Base-by-base conservation (phyloP, 2,797 vertebrate genomes). In the Sebastolobus alascanus region DNA sequence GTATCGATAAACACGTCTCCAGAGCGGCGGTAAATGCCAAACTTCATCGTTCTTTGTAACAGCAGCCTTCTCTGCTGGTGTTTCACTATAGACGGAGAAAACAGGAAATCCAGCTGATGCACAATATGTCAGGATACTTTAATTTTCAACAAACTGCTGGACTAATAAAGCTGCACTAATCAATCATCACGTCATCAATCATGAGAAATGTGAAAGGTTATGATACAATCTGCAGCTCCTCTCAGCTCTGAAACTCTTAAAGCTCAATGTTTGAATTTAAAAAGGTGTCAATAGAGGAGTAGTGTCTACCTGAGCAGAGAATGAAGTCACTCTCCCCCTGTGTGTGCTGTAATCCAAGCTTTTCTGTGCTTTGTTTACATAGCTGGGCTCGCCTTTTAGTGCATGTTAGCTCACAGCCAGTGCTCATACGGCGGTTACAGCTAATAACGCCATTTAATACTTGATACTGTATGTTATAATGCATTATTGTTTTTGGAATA, bases 1-100 rank as follows among this genome's bases (percentile, higher is more conserved):
- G 25, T 90, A 88, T 89, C 73, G 91, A 93, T 84, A 35, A 79
- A 83, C 40, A 59, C 8, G 56, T 86, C 79, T 86, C 77, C 7
- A 33, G 82, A 66, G 88, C 50, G 63, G 68, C 8, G 4, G 38
- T 38, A 72, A 91, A 91, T 67, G 84, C 67, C 86, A 90, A 84
- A 80, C 5, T 4, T 50, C n/a, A 77, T 75, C 37, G 40, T 83
- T 46, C 55, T 84, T 38, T n/a, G 68, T 50, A 38, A 10, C 6
- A 56, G 13, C 25, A 16, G 60, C 33, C 5, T 8, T 61, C 43
- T 67, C 37, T 37, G 25, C 40, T 16, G 67, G 18, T 11, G 59
- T 52, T 54, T 59, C 7, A 11, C n/a, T 3, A 7, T 12, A 7
- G 37, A 43, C 2, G n/a, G 12, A 6, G 29, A 2, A 33, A 65